Conservation (phyloP, 2,797 vertebrate genomes). For the Buceros bicornis region DNA sequence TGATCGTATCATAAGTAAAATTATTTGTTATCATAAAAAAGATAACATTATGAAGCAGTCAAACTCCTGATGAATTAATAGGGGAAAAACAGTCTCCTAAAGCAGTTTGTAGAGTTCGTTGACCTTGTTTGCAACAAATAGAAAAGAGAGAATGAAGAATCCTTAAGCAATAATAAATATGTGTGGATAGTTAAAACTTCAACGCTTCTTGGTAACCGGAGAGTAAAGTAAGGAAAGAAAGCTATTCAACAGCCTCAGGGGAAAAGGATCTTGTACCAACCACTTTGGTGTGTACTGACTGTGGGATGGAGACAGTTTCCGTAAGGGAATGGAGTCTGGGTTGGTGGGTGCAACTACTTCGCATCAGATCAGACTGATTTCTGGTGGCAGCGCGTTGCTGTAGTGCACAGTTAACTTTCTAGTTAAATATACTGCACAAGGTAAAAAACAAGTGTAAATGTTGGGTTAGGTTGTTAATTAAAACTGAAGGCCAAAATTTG, state of each 20-base stretch:
- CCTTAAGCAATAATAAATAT: not conserved
- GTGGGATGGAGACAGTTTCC: not conserved
- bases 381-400: accelerated
- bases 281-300: not conserved
- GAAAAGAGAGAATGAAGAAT: not conserved
- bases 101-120: not conserved
- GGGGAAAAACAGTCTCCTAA: not conserved
- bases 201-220: not conserved
- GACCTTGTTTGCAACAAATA: not conserved
- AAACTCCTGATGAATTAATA: not conserved
- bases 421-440: not conserved
- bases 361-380: not conserved
- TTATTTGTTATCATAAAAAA: not conserved
- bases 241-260: not conserved
- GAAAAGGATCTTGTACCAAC: not conserved
- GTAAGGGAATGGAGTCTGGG: not conserved
- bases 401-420: not conserved
- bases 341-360: not conserved
- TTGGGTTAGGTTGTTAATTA: not conserved
- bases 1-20: not conserved
- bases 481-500: not conserved
- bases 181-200: not conserved
- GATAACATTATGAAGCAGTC: not conserved
- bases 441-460: not conserved
- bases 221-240: not conserved